phyloP scores from a whole-genome alignment of 2,113 vertebrate species.

The Gnathonemus longibarbis region DNA sequence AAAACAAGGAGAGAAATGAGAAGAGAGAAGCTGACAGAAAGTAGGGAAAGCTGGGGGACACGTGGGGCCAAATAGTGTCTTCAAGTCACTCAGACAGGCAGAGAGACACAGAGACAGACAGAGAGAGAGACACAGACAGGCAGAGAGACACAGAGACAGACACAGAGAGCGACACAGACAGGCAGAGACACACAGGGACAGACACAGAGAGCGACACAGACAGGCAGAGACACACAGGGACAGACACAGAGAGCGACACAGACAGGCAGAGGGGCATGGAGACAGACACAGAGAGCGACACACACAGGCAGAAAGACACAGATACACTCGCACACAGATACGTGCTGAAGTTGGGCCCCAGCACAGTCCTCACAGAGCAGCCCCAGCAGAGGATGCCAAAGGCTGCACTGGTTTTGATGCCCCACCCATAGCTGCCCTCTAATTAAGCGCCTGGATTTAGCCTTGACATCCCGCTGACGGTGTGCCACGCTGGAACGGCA shows the following conservation, averaged over 20 bases:
- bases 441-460: constrained; percentile 16
- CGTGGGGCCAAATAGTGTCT: neutral
- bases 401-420: constrained; percentile 3
- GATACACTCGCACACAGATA: neutral
- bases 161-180: neutral
- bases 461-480: neutral
- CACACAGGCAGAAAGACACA: neutral
- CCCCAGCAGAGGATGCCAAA: neutral
- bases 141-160: neutral
- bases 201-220: neutral
- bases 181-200: neutral
- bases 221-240: neutral
- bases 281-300: neutral
- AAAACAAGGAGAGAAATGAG: too few species aligned
- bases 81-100: neutral
- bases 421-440: constrained; percentile 12
- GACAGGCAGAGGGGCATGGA: neutral
- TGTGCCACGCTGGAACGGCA: neutral
- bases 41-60: neutral
- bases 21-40: neutral
- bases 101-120: neutral
- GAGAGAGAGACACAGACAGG: neutral
- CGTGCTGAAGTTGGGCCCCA: neutral
- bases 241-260: neutral
- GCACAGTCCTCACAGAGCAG: neutral